A percentile compares a stretch with the other conserved stretches of the same genome.
Evolutionary conservation across 2,888 invertebrate genomes (phyloP).

Genomic region (Ectemnius lituratus): DNA sequence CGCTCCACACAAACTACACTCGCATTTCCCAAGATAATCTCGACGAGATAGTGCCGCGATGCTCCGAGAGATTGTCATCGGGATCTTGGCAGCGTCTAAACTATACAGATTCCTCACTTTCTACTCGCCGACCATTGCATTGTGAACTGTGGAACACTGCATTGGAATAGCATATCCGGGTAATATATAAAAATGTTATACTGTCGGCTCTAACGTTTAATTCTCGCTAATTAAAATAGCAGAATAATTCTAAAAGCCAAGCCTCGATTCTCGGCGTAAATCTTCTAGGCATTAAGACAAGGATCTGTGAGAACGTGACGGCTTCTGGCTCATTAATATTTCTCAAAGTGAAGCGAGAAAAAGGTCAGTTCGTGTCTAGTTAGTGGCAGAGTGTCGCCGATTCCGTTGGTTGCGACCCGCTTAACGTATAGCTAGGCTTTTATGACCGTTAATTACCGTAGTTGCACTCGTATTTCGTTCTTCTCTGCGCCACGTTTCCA

Average conservation of each 20-base stretch:
- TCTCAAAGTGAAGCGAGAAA: conserved; percentile 43
- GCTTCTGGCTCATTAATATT: conserved; percentile 33
- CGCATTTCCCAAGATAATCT: conserved; percentile 39
- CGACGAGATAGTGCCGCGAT: not conserved
- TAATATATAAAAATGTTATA: too few species aligned
- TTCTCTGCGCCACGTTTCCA: conserved; percentile 15
- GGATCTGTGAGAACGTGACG: conserved; percentile 15
- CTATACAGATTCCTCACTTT: too few species aligned
- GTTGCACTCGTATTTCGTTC: conserved; percentile 37
- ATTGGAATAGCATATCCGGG: too few species aligned
- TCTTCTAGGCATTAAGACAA: conserved; percentile 9
- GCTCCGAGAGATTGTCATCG: too few species aligned
- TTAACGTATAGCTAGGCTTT: conserved; percentile 32
- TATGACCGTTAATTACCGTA: conserved; percentile 55
- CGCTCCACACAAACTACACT: conserved; percentile 22
- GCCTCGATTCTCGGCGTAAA: conserved; percentile 24
- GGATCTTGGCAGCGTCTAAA: too few species aligned
- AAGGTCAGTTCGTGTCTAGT: conserved; percentile 43
- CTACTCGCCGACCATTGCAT: too few species aligned
- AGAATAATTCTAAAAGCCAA: too few species aligned
- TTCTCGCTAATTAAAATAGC: too few species aligned
- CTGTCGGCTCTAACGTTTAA: too few species aligned
- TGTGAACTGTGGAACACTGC: too few species aligned
- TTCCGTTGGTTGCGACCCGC: conserved; percentile 19
- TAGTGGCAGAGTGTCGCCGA: conserved; percentile 28